phyloP scores from a whole-genome alignment of 2,797 vertebrate genomes.

The Leuciscus waleckii region DNA sequence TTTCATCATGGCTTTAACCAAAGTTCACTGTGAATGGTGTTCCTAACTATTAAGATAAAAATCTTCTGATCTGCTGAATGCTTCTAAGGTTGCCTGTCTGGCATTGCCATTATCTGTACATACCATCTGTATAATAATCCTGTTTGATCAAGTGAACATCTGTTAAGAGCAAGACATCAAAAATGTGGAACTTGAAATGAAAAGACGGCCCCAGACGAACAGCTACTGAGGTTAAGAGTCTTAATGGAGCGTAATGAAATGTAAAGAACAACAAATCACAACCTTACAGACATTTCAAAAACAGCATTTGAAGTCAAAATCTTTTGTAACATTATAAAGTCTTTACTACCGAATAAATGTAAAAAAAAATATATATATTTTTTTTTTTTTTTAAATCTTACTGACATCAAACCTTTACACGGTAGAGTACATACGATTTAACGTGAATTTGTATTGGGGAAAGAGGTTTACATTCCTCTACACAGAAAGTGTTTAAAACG shows the following conservation, averaged over 20 bases:
- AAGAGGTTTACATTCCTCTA: background rate
- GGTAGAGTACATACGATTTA: background rate
- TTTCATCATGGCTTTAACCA: background rate
- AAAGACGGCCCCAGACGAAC: background rate
- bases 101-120: background rate
- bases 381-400: no score
- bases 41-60: background rate
- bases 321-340: background rate
- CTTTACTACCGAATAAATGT: background rate
- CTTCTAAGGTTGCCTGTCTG: background rate
- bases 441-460: background rate
- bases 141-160: constrained; percentile 19
- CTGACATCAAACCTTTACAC: background rate
- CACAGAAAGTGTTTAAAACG: background rate
- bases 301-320: no score
- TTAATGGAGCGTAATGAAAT: background rate
- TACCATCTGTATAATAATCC: background rate
- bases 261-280: constrained; percentile 9
- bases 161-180: constrained; percentile 12
- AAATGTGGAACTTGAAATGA: background rate
- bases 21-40: background rate
- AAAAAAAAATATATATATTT: no score
- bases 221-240: constrained; percentile 11
- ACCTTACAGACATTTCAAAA: background rate
- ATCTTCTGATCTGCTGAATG: background rate